Evolutionary conservation across 2,888 invertebrate genomes (phyloP).

Genomic region (Stenolophus ochropezus): DNA sequence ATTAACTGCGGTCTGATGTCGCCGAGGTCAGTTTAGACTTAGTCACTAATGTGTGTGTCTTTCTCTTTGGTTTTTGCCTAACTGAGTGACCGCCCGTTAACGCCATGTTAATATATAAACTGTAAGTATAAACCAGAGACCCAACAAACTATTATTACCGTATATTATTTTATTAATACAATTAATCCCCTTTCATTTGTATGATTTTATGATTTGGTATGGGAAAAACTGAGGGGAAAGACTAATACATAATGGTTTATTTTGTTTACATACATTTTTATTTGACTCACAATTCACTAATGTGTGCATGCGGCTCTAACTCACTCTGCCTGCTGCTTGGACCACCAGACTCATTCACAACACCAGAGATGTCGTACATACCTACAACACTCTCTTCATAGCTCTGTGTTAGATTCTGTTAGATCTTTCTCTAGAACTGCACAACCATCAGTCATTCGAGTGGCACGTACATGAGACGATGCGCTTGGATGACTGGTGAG

Average conservation of each 20-base stretch:
- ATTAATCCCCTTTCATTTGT: conserved; percentile 65
- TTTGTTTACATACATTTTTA: conserved; percentile 61
- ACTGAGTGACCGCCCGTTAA: conserved; percentile 73
- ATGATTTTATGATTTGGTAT: conserved; percentile 66
- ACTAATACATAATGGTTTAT: conserved; percentile 68
- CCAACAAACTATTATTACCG: conserved; percentile 60
- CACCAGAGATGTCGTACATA: not conserved
- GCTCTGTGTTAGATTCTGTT: not conserved
- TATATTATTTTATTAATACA: conserved; percentile 47
- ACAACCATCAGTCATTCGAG: too few relatives aligned
- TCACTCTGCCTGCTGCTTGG: conserved; percentile 52
- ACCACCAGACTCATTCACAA: conserved; percentile 10
- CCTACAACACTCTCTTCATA: not conserved
- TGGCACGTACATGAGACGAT: too few relatives aligned
- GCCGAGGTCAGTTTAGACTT: conserved; percentile 46
- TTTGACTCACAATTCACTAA: conserved; percentile 19
- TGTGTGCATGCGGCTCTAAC: conserved; percentile 46
- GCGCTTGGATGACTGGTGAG: too few relatives aligned
- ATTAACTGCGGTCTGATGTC: conserved; percentile 55
- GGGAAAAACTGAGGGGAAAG: conserved; percentile 73
- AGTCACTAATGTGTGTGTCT: conserved; percentile 70
- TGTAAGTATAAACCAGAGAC: conserved; percentile 71
- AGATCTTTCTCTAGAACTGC: not conserved
- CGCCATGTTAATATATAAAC: conserved; percentile 66
- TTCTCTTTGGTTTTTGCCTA: conserved; percentile 75